Base-by-base conservation (phyloP, 2,797 vertebrate genomes). In the Muscicapa comitata region DNA sequence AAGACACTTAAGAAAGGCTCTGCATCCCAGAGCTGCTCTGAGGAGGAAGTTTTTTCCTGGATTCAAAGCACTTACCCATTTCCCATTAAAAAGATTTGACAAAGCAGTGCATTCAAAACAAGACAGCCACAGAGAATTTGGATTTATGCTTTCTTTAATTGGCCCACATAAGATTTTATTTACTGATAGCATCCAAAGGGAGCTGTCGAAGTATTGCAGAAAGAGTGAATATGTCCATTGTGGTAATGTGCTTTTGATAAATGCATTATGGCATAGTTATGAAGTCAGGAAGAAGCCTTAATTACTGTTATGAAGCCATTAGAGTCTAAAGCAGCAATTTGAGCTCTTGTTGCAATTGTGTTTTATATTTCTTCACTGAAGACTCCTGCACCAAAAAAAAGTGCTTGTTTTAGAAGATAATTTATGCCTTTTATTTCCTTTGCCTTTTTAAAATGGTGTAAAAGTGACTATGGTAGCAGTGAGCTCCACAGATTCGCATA, bases 271-370 rank as follows among this genome's bases (percentile, higher is more conserved):
- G 87, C 82, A 53, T 70, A 81, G 94, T 95, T 96, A 88, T 19
- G 73, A 91, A 97, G 87, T 79, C 87, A 73, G 91, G 90, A 91
- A 84, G 91, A 91, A 96, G 85, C 91, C 73, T 96, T 96, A 95
- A 97, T 96, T 96, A 94, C 93, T 94, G 82, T 84, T 97, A 57
- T 7, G 73, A 88, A 96, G 94, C 94, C 91, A 93, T 96, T 96
- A 96, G 82, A 80, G 76, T 94, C 87, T 93, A 83, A 95, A 95
- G 76, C 82, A 86, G 82, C 82, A 80, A 59, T 90, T 76, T 66
- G 82, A 88, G 79, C 85, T 94, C 70, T 79, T 73, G 54, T 86
- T 94, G 82, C 89, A 72, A n/a, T 93, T 57, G 70, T 78, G 66
- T 80, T 92, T 95, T 93, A 25, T 83, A 53, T 91, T 95, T 94